Base-by-base conservation (phyloP, 2,113 vertebrate genomes). In the Melanerpes formicivorus region DNA sequence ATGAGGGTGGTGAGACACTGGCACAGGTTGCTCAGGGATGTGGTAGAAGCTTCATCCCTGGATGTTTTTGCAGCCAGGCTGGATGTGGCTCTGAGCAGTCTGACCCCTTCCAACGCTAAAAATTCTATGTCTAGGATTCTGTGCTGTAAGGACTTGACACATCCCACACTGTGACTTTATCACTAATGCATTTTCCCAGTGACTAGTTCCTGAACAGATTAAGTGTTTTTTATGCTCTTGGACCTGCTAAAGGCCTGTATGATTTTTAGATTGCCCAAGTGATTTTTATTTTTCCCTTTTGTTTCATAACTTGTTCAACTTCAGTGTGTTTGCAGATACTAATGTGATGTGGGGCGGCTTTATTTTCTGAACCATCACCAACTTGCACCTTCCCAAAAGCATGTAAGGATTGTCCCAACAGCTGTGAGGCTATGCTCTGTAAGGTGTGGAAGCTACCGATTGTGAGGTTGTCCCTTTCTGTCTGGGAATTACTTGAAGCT, bases 171-270 rank as follows among this genome's bases (percentile, higher is more conserved):
- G 54, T 1, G 0, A 4, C 79, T 84, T 52, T 10, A 37, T 66
- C 12, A 74, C 27, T 90, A 29, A 37, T 22, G 50, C 10, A 46
- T 16, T 14, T 50, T 54, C 12, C 15, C 6, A 63, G 29, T 50
- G 60, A 23, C 16, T 55, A 74, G 6, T 55, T 83, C 77, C 11
- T 37, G 54, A 63, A 54, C 1, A 2, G 0, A 0, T 52, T 30
- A 30, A 25, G 10, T 72, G 16, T 40, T 72, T 55, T 58, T 75
- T 56, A 26, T 18, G 22, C 30, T 67, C 11, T 15, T 59, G 21
- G 29, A 15, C 42, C 16, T 66, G 8, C 5, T 77, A 27, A 85
- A 90, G 77, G 9, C 17, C 34, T 34, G 3, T 46, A 10, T 74
- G 44, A 9, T 18, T 69, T 79, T 72, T 76, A 44, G 19, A 29